Evolutionary conservation across 2,113 vertebrate genomes (phyloP).

Genomic region (Centropristis striata): DNA sequence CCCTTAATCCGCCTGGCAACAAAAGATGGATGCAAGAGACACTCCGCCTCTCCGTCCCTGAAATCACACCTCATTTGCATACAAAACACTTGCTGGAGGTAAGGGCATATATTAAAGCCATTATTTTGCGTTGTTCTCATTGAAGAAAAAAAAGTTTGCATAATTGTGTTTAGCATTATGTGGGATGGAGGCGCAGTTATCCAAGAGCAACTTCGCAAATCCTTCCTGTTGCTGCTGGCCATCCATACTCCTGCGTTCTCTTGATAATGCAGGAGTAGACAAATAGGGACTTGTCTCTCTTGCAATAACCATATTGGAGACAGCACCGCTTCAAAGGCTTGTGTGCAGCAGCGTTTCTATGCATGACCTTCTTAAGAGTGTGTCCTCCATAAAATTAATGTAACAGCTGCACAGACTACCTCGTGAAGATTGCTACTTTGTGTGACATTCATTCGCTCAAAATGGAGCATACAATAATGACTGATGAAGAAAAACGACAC

Average conservation of each 20-base stretch:
- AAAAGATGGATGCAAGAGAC: slow-evolving; percentile 84
- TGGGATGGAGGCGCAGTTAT: slow-evolving; percentile 67
- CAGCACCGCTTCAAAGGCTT: slow-evolving; percentile 63
- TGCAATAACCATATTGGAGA: slow-evolving; percentile 55
- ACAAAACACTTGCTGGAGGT: slow-evolving; percentile 85
- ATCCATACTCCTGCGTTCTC: slow-evolving; percentile 76
- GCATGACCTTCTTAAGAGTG: slow-evolving; percentile 72
- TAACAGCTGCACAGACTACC: slow-evolving; percentile 19
- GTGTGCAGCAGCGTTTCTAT: slow-evolving; percentile 51
- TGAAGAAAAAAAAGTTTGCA: slow-evolving; percentile 81
- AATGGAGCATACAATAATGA: slow-evolving; percentile 3
- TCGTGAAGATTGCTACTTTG: not conserved
- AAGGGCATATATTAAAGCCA: slow-evolving; percentile 87
- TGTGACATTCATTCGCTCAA: slow-evolving; percentile 30
- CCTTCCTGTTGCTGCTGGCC: slow-evolving; percentile 82
- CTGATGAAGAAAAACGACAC: not conserved
- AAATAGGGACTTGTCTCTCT: slow-evolving; percentile 64
- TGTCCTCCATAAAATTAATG: slow-evolving; percentile 60
- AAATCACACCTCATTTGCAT: slow-evolving; percentile 87
- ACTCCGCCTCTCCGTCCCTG: slow-evolving; percentile 80
- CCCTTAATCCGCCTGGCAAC: slow-evolving; percentile 84
- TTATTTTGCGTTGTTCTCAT: slow-evolving; percentile 83
- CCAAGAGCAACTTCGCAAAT: slow-evolving; percentile 82
- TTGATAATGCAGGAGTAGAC: slow-evolving; percentile 80
- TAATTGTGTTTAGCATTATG: slow-evolving; percentile 81